Evolutionary conservation across 2,113 vertebrate genomes (phyloP).

Genomic region (Callopanchax toddi): DNA sequence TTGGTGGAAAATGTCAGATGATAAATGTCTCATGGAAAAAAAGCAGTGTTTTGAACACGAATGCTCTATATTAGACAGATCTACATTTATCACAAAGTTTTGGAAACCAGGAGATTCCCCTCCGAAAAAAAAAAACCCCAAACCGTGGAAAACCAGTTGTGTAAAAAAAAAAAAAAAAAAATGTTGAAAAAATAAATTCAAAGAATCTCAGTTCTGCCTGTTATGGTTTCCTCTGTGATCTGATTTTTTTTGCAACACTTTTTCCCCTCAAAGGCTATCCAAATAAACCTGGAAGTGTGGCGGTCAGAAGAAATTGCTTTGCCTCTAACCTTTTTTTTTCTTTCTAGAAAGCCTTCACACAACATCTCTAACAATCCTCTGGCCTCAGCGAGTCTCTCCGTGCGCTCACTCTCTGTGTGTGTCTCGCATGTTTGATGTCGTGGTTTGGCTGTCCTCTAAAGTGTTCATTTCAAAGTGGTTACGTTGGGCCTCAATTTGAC

Average conservation of each 20-base stretch:
- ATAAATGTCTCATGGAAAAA: constrained; percentile 47
- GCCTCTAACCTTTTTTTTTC: constrained; percentile 30
- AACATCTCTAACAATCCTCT: constrained; percentile 60
- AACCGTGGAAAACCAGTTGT: constrained; percentile 4
- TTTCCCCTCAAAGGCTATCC: constrained; percentile 46
- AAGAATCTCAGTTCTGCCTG: no score
- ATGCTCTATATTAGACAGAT: constrained; percentile 4
- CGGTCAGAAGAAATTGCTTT: constrained; percentile 40
- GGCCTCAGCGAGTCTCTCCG: constrained; percentile 42
- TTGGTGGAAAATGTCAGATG: constrained; percentile 64
- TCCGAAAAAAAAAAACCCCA: constrained; percentile 30
- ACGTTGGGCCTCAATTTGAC: constrained; percentile 80
- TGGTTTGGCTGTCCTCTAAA: constrained; percentile 89
- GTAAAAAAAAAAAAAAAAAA: not conserved
- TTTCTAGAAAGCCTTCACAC: constrained; percentile 44
- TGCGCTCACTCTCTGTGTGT: constrained; percentile 51
- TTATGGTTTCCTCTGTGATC: constrained; percentile 11
- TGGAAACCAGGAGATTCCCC: constrained; percentile 23
- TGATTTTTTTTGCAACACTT: constrained; percentile 9
- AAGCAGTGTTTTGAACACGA: not conserved
- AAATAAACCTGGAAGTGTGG: constrained; percentile 36
- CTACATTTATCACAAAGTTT: constrained; percentile 21
- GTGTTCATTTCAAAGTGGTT: constrained; percentile 85
- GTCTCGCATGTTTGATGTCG: constrained; percentile 87
- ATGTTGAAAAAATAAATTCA: no score